Evolutionary conservation across 2,888 invertebrate genomes (phyloP), one percentile per base, ranked within the genome.

Genomic region (Drosophila peninsularis): DNA sequence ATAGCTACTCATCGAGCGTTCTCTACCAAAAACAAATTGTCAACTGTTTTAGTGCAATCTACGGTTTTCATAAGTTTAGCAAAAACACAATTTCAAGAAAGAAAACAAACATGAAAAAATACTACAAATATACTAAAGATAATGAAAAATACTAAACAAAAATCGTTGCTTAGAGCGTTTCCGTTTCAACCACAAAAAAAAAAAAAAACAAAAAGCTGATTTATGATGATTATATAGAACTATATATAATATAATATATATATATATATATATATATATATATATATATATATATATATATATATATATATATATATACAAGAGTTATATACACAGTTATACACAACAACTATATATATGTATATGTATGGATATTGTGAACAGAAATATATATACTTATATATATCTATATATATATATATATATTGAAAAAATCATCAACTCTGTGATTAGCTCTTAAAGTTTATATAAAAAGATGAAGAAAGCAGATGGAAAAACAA

Each of bases 371-470:
- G 76, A 84, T 78, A 81, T 71, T n/a, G n/a, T n/a, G n/a, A n/a
- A n/a, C n/a, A n/a, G n/a, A n/a, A n/a, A 68, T 64, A 82, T 68
- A 50, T n/a, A 56, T 19, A 57, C 62, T 65, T 50, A 62, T 70
- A 65, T 58, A 80, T 68, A n/a, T n/a, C n/a, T 71, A 68, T 64
- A 82, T 68, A 50, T n/a, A 56, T 19, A 57, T 62, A 67, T 50
- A 62, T 70, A 65, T 58, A 80, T 68, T 27, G 24, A 14, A 45
- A 77, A 78, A 81, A 90, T 90, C 89, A 90, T 90, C 90, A 90
- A 90, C 90, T 90, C 90, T 90, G 90, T 90, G 90, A 90, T 90
- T 90, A 90, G 90, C 81, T 89, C 82, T 89, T 88, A 90, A 90
- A 78, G 82, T 81, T 86, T 78, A 74, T 78, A 74, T 63, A 17